Evolutionary conservation across 2,113 vertebrate species (phyloP).

Genomic region (Paracyprichromis sp.): DNA sequence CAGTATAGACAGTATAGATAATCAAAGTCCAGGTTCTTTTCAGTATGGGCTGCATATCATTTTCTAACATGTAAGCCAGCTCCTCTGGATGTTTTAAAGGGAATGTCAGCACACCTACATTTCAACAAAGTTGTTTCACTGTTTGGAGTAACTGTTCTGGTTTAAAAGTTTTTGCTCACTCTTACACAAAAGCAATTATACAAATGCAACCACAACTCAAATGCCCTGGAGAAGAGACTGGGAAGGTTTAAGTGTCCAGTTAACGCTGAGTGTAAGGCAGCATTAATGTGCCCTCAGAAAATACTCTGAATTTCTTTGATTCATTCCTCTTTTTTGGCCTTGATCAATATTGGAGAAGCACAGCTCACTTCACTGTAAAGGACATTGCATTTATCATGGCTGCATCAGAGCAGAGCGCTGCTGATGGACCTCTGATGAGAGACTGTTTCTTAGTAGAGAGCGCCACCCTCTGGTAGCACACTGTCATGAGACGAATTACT

Average conservation of each 20-base stretch:
- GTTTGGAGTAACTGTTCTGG: not conserved
- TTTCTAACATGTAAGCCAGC: not conserved
- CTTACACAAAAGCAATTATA: not conserved
- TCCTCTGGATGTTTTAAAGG: not conserved
- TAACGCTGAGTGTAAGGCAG: slow-evolving; percentile 47
- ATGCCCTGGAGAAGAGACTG: slow-evolving; percentile 1
- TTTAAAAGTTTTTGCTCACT: not conserved
- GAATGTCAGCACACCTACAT: not conserved
- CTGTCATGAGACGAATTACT: not conserved
- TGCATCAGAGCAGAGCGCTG: slow-evolving; percentile 13
- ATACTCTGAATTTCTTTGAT: slow-evolving; percentile 17
- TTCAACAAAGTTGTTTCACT: not conserved
- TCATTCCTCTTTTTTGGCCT: slow-evolving; percentile 29
- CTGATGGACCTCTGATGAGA: not conserved
- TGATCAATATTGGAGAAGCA: slow-evolving; percentile 57
- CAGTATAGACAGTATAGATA: not conserved
- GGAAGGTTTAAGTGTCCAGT: slow-evolving; percentile 45
- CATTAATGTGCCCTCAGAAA: slow-evolving; percentile 50
- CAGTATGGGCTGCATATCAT: not conserved
- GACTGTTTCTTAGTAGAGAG: slow-evolving; percentile 56
- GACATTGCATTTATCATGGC: slow-evolving; percentile 27
- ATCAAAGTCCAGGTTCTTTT: not conserved
- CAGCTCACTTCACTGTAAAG: slow-evolving; percentile 32
- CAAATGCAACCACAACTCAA: slow-evolving; percentile 3
- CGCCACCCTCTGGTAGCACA: slow-evolving; percentile 52